phyloP scores from a whole-genome alignment of 2,113 vertebrate species.

The Sakesphorus luctuosus region DNA sequence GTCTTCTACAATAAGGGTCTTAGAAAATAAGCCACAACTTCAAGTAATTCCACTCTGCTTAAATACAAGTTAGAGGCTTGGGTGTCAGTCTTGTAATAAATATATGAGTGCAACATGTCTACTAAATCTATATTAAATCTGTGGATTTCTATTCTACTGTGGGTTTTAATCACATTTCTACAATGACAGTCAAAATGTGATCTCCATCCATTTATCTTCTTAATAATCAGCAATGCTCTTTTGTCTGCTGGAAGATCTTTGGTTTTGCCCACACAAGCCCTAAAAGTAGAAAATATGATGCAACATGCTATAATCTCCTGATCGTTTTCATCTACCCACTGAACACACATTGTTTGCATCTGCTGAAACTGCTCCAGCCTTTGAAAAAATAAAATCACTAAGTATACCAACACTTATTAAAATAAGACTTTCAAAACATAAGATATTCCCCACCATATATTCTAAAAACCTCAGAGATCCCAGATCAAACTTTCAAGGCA shows the following conservation, averaged over 20 bases:
- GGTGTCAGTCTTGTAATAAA: slow-evolving; percentile 13
- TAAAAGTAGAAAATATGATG: slow-evolving; percentile 28
- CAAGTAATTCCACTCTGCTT: background rate
- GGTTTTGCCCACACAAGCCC: slow-evolving; percentile 3
- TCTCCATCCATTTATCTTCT: slow-evolving; percentile 40
- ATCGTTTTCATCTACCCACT: background rate
- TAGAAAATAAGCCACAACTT: background rate
- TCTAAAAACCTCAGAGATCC: background rate
- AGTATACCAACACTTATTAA: background rate
- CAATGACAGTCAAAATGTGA: slow-evolving; percentile 6
- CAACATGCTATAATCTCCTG: slow-evolving; percentile 1
- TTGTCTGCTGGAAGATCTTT: slow-evolving; percentile 38
- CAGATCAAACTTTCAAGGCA: background rate
- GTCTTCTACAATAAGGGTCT: background rate
- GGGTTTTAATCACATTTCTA: slow-evolving; percentile 40
- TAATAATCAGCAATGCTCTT: slow-evolving; percentile 44
- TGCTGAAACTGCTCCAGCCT: background rate
- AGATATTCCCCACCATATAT: background rate
- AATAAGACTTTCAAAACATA: background rate
- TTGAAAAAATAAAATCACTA: background rate
- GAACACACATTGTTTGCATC: background rate
- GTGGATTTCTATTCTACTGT: background rate
- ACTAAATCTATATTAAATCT: slow-evolving; percentile 65
- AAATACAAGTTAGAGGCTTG: background rate
- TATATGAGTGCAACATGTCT: background rate